Base-by-base conservation (phyloP, 2,797 vertebrate genomes). In the Setipinna tenuifilis region DNA sequence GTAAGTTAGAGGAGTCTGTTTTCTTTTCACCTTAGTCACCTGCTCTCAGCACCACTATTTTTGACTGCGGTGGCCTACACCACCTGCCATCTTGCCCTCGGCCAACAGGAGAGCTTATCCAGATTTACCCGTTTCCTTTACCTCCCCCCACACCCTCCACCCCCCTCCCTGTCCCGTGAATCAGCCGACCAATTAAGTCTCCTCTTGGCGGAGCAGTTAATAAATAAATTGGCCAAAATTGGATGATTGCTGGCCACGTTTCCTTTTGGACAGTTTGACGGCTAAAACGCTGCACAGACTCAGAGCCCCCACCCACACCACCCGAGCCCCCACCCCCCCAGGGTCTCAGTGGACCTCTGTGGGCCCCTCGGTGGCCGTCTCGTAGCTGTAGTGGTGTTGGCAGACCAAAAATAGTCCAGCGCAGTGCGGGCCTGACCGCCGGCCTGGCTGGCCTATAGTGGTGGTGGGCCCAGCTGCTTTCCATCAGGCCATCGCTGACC, bases 221-320 rank as follows among this genome's bases (percentile, higher is more conserved):
- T 71, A 71, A 71, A 71, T 71, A 71, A 71, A 35, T 71, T 12
- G 65, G 65, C 28, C 65, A 71, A 71, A 71, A 71, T 71, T 71
- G 28, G 65, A 71, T 71, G 65, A 71, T 71, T 71, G 65, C 65
- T 71, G 65, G 25, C 65, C 28, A 31, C 16, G 65, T 71, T 71
- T 35, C 25, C 65, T 71, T 71, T 31, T 6, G 28, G 25, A 71
- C 65, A 71, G 65, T 71, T 71, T 71, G 65, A 71, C 65, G 28
- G 65, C 25, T 14, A 68, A 68, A 68, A 28, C 17, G 28, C 65
- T 31, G 65, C 5, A 25, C 12, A 16, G 12, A 71, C 14, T 65
- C 21, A 21, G 58, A 61, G 57, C n/a, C 62, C 3, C 28, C 2
- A 10, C 25, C 14, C 50, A 54, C 50, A 3, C 14, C 50, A 54